A percentile compares a stretch with the other conserved stretches of the same genome.
These are phyloP conservation scores for Galemys pyrenaicus DNA, from an alignment of 2,113 vertebrate genomes.

Conservation along the genomic window DNA sequence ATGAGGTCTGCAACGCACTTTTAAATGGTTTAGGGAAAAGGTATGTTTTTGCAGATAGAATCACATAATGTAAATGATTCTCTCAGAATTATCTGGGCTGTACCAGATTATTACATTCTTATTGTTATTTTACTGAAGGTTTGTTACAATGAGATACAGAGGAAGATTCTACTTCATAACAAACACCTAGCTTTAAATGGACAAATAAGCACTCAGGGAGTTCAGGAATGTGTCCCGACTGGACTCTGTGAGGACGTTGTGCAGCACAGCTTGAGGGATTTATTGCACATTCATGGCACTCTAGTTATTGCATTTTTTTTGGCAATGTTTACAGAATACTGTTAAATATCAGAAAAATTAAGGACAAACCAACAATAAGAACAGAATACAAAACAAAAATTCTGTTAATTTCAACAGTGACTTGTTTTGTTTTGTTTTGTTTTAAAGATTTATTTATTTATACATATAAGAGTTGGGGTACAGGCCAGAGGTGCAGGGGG, in stretches of 20 bases:
- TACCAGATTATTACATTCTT: background rate
- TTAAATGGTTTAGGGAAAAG: background rate
- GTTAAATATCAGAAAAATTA: constrained; percentile 1
- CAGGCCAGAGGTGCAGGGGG: too few species aligned
- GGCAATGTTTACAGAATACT: background rate
- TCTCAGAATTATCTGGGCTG: background rate
- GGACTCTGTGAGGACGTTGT: background rate
- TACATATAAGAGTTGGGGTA: too few species aligned
- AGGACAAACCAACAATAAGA: background rate
- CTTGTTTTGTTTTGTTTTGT: too few species aligned
- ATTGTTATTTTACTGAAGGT: background rate
- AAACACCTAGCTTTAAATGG: constrained; percentile 6
- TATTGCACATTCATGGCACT: background rate
- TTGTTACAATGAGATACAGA: background rate
- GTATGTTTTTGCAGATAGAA: background rate
- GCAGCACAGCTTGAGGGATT: background rate
- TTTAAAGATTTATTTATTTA: too few species aligned
- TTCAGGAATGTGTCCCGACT: background rate
- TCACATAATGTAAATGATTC: constrained; percentile 30
- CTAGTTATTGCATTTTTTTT: background rate
- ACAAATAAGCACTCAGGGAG: background rate
- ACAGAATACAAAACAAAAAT: background rate
- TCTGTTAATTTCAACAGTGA: background rate
- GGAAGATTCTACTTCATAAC: background rate
- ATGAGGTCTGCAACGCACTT: background rate